Conservation (phyloP, 2,113 vertebrate genomes). For the Heterotis niloticus region DNA sequence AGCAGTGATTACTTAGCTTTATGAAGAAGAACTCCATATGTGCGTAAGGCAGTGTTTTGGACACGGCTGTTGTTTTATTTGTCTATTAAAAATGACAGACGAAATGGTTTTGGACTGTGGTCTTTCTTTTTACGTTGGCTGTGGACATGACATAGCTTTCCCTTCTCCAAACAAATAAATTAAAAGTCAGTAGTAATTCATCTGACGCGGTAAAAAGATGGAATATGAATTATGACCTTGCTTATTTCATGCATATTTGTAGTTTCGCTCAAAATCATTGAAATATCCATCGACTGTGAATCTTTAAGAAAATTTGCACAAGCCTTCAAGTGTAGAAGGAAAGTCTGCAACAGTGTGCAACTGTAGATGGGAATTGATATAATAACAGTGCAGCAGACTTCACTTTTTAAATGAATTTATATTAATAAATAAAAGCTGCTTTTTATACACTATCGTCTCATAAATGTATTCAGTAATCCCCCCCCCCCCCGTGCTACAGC, state of each 20-base stretch:
- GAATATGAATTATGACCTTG: slow-evolving; percentile 40
- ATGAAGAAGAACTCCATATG: slow-evolving; percentile 35
- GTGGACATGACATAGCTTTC: slow-evolving; percentile 91
- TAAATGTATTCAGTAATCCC: too few species aligned
- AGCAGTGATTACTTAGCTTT: not conserved
- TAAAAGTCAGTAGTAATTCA: slow-evolving; percentile 99
- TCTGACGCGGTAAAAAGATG: slow-evolving; percentile 88
- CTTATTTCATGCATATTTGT: slow-evolving; percentile 63
- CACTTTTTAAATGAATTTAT: too few species aligned
- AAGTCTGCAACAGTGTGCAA: too few species aligned
- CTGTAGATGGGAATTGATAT: not conserved
- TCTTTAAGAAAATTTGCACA: not conserved
- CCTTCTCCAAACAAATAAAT: slow-evolving; percentile 99
- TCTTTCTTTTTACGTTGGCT: slow-evolving; percentile 87
- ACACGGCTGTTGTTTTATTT: slow-evolving; percentile 80
- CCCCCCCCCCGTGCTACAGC: too few species aligned
- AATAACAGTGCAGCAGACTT: too few species aligned
- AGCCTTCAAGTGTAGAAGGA: too few species aligned
- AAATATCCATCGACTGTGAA: slow-evolving; percentile 76
- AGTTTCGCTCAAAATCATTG: slow-evolving; percentile 79
- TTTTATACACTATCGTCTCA: too few species aligned
- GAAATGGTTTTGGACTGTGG: slow-evolving; percentile 74
- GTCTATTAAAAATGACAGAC: slow-evolving; percentile 93
- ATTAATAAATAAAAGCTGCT: too few species aligned
- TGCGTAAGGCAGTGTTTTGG: slow-evolving; percentile 74